Base-by-base conservation (phyloP, 2,797 vertebrate genomes). In the Sebastolobus alascanus region DNA sequence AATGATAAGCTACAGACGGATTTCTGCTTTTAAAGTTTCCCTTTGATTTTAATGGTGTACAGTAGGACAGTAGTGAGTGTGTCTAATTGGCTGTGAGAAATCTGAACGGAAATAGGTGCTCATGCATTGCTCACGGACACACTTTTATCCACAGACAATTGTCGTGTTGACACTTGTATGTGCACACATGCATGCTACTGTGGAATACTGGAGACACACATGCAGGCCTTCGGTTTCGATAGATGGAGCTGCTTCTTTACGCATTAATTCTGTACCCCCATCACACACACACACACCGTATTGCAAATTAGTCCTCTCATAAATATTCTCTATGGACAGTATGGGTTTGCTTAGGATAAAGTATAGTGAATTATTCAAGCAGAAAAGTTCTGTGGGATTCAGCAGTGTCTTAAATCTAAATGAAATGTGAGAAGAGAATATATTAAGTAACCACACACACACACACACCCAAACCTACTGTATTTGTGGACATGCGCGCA, bases 21-120 rank as follows among this genome's bases (percentile, higher is more conserved):
- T 79, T 83, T 80, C 68, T 80, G 73, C 84, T 77, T 84, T 79
- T 73, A 83, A 72, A 81, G 71, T 81, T 87, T 68, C 70, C 56
- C 74, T 89, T 90, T 92, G 86, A 90, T 77, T 86, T 78, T 66
- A 64, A 73, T 77, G 63, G 71, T 74, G 76, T 80, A 76, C 75
- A 86, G 72, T 85, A 72, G 56, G 79, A 70, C 46, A 61, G 52
- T 55, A 25, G 55, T 77, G 61, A 76, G 68, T n/a, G 61, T 72
- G 71, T 85, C 69, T 76, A 59, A 80, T 75, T 43, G 59, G 56
- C 43, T 59, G 46, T 22, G 67, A 80, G 70, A 56, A 38, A 33
- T 54, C 14, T 35, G 37, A 68, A 3, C 3, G 16, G 68, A 73
- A 76, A 68, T 46, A 71, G 16, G 43, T 37, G 33, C 33, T 43